Base-by-base conservation (phyloP, 2,888 invertebrate genomes). In the Stramonita haemastoma region DNA sequence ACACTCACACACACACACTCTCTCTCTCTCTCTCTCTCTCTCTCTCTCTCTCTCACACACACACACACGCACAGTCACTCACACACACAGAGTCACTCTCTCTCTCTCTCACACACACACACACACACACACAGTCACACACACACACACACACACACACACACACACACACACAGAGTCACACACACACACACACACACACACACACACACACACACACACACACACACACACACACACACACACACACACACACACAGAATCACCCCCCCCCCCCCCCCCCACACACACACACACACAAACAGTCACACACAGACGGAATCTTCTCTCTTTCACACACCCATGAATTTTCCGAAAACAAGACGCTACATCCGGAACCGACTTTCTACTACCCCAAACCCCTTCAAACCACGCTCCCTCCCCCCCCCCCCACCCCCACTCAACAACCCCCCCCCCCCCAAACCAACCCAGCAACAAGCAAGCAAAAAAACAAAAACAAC, bases 111-210 rank as follows among this genome's bases (percentile, higher is more conserved):
- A 36, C 46, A 36, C 84, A 36, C 46, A 2, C 4, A 0, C 46
- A 8, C 36, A 0, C 46, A 84, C 84, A 84, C 84, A 46, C 56
- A 46, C 19, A 46, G n/a, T 19, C 77, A 77, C 77, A 77, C 29
- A n/a, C 29, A 77, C 29, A 29, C 29, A 77, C 77, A 77, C 77
- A 77, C 29, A 8, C 8, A 11, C 77, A 77, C 32, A 29, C 77
- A 29, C 77, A 29, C 77, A 29, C 77, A 29, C 84, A 46, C 81
- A 81, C 81, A 81, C 81, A 81, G 15, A 15, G 5, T 22, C 36
- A 81, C 81, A 81, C 34, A 81, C 84, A 46, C 56, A 46, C 84
- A 36, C 84, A 36, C 34, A 36, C 84, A 36, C 84, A 36, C 84
- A 56, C 84, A 56, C 46, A 84, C 46, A 81, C 81, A 81, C n/a